Percentiles rank a stretch among this genome's conserved stretches.
Evolutionary conservation across 2,113 vertebrate genomes (phyloP).

Genomic region (Rhea pennata): DNA sequence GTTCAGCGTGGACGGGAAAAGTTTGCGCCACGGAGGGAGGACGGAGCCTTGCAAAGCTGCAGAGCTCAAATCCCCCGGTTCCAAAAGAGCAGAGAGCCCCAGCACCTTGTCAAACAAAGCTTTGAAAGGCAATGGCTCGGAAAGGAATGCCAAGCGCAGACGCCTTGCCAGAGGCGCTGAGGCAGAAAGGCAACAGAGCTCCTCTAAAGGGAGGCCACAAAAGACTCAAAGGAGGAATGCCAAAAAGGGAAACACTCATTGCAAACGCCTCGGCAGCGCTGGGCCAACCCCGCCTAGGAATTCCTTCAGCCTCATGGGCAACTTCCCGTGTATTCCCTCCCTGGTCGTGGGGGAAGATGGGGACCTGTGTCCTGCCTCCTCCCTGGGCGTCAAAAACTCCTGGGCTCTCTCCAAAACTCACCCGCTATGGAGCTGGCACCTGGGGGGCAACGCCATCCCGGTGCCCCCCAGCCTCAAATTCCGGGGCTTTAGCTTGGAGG

Average conservation of each 20-base stretch:
- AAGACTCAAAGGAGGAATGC: neutral
- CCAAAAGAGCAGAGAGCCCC: constrained; percentile 24
- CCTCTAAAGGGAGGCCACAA: neutral
- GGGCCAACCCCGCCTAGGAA: constrained; percentile 52
- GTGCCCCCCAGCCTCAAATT: constrained; percentile 82
- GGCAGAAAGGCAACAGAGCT: constrained; percentile 9
- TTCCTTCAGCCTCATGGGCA: constrained; percentile 81
- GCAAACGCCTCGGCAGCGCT: constrained; percentile 42
- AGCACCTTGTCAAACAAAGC: constrained; percentile 58
- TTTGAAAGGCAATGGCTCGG: constrained; percentile 47
- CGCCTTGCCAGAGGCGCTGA: constrained; percentile 29
- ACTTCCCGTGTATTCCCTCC: constrained; percentile 81
- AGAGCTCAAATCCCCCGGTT: constrained; percentile 2
- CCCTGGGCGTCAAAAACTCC: constrained; percentile 72
- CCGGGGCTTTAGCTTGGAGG: constrained; percentile 71
- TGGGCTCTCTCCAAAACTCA: constrained; percentile 73
- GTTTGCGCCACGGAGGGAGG: constrained; percentile 50
- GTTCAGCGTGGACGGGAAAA: constrained; percentile 76
- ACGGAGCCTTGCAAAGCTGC: neutral
- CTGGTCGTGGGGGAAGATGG: constrained; percentile 83
- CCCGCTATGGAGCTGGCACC: constrained; percentile 82
- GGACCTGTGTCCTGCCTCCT: constrained; percentile 80
- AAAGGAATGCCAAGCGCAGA: constrained; percentile 49
- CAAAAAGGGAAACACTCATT: constrained; percentile 20
- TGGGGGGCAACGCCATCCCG: constrained; percentile 81